Base-by-base conservation (phyloP, 1,140 invertebrate genomes). In the Leptopilina boulardi region DNA sequence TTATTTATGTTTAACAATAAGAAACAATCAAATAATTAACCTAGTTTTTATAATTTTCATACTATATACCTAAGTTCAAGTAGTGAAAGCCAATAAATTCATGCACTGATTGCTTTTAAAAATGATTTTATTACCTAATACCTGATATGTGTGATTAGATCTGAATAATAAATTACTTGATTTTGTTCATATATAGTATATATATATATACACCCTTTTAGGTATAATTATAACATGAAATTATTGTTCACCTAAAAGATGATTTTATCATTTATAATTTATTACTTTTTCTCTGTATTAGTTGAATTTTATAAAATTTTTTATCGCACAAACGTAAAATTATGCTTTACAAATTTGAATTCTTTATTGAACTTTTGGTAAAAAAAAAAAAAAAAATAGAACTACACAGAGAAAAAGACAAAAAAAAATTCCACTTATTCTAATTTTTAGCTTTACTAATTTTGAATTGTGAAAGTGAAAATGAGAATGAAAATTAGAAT, bases 31-130 rank as follows among this genome's bases (percentile, higher is more conserved):
- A 51, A 18, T 51, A 51, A 51, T 51, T 51, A 51, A 8, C 5
- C 15, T 18, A 51, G 18, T 51, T 18, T 38, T 38, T 38, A 38
- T 18, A 51, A 18, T 51, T 51, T 51, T 18, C n/a, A 51, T 8
- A 51, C 15, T n/a, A 18, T n/a, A n/a, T 18, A n/a, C 15, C 3
- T 51, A 51, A 74, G 21, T 70, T 30, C 44, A 54, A 70, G 81
- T 77, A 81, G 83, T 83, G 79, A 79, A 77, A 75, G 19, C 44
- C 74, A 74, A 83, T 82, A 85, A 84, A 82, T 85, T 83, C 83
- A 85, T 85, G 83, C 83, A 83, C 81, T 77, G 83, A 84, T 85
- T 85, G 79, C 80, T 72, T 54, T 72, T 84, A 84, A 85, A 84
- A 81, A 81, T 74, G 59, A n/a, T 51, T 77, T 81, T 83, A 85